phyloP scores from a whole-genome alignment of 92 coral and sea anemone species.

The Bergia puertoricense region DNA sequence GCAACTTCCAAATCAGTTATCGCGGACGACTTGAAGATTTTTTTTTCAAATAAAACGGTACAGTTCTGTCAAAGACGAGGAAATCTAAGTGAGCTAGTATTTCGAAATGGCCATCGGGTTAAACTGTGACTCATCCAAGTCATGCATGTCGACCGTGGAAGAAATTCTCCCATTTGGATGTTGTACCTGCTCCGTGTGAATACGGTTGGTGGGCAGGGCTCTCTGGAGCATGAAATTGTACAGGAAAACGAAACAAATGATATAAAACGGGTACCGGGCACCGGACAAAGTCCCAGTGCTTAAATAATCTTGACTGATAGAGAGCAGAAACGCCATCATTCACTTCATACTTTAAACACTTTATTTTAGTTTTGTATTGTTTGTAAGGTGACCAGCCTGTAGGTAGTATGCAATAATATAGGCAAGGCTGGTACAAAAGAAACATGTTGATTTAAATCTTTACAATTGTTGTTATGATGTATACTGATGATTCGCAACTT shows the following conservation, averaged over 20 bases:
- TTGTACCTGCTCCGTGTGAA: conserved; percentile 21
- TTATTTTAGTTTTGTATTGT: too few relatives aligned
- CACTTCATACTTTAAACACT: too few relatives aligned
- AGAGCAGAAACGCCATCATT: too few relatives aligned
- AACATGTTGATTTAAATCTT: too few relatives aligned
- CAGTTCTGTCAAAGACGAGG: neutral
- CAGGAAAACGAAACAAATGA: neutral
- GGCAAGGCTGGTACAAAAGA: too few relatives aligned
- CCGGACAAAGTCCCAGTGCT: neutral
- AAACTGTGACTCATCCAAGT: conserved; percentile 24
- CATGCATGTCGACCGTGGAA: conserved; percentile 32
- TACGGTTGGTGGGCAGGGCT: neutral
- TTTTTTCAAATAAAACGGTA: neutral
- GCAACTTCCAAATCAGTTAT: neutral
- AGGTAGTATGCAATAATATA: too few relatives aligned
- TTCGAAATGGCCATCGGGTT: neutral
- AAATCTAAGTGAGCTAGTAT: neutral
- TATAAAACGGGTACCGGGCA: conserved; percentile 20
- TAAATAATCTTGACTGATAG: neutral
- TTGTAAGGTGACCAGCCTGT: too few relatives aligned
- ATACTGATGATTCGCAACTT: too few relatives aligned
- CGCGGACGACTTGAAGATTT: neutral
- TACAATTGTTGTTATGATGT: too few relatives aligned
- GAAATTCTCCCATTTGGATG: neutral
- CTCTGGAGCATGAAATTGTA: conserved; percentile 29